Percentiles rank a stretch among this genome's conserved stretches.
These are phyloP conservation scores for Sinocyclocheilus rhinocerous DNA, from an alignment of 2,113 vertebrate genomes.

Conservation along the genomic window DNA sequence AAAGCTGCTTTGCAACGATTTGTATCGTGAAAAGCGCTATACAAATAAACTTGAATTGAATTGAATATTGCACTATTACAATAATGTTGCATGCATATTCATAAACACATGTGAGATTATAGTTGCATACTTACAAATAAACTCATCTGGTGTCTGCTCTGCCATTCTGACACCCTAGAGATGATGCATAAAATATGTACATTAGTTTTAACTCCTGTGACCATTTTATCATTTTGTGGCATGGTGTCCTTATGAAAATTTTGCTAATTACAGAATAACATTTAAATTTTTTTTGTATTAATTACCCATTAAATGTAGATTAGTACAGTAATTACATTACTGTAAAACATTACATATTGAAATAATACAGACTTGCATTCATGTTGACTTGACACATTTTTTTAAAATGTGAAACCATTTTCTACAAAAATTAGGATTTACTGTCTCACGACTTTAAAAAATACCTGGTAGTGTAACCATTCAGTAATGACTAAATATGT, in stretches of 20 bases:
- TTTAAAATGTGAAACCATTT: background rate
- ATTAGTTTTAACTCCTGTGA: slow-evolving; percentile 35
- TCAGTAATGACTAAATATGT: background rate
- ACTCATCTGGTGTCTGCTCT: slow-evolving; percentile 82
- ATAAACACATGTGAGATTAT: background rate
- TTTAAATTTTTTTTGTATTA: background rate
- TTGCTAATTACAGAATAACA: background rate
- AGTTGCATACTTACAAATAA: slow-evolving; percentile 85
- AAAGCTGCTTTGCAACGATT: too few relatives aligned
- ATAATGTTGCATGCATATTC: background rate
- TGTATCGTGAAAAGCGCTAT: too few relatives aligned
- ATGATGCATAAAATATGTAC: background rate
- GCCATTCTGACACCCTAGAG: slow-evolving; percentile 80
- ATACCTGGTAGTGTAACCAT: background rate
- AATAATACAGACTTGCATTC: background rate
- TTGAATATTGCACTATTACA: background rate
- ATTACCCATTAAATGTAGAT: background rate
- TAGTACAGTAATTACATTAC: background rate
- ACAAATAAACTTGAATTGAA: too few relatives aligned
- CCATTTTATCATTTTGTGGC: background rate
- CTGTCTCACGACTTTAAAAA: background rate
- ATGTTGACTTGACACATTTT: background rate
- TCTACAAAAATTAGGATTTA: background rate
- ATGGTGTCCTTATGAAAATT: background rate
- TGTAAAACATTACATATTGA: background rate